These are phyloP conservation scores for Corydoras maculifer DNA, from an alignment of 2,113 vertebrate genomes.

Conservation along the genomic window DNA sequence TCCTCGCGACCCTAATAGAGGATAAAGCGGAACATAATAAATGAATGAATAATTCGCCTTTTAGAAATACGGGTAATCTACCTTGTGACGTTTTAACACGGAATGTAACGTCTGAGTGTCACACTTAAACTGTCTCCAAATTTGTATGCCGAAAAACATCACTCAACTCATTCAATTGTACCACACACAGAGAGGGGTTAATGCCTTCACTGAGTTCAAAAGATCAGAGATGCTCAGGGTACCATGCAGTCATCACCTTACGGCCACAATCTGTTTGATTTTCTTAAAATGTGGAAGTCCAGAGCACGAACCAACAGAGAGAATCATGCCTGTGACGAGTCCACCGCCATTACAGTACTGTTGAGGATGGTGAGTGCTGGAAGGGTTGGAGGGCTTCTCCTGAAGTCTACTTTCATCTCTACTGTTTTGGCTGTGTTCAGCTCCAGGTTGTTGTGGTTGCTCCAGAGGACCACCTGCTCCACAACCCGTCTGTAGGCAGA, in stretches of 20 bases:
- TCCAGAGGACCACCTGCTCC: too few relatives aligned
- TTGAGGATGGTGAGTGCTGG: too few relatives aligned
- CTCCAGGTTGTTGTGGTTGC: too few relatives aligned
- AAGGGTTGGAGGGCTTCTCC: too few relatives aligned
- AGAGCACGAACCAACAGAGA: slow-evolving; percentile 13
- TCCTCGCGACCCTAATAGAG: too few relatives aligned
- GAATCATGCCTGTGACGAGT: slow-evolving; percentile 17
- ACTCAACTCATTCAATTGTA: slow-evolving; percentile 16
- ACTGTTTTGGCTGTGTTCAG: too few relatives aligned
- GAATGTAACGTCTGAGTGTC: slow-evolving; percentile 10
- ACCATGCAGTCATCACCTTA: background rate
- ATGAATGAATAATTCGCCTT: background rate
- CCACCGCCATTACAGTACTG: too few relatives aligned
- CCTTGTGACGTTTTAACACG: slow-evolving; percentile 16
- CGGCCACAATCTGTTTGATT: background rate
- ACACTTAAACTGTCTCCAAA: slow-evolving; percentile 9
- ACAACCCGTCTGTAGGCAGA: too few relatives aligned
- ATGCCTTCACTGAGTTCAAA: background rate
- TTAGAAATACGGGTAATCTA: too few relatives aligned
- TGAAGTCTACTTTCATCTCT: too few relatives aligned
- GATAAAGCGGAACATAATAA: too few relatives aligned
- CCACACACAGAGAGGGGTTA: slow-evolving; percentile 13
- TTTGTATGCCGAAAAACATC: slow-evolving; percentile 25
- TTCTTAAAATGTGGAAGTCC: background rate
- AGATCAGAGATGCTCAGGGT: background rate